These are phyloP conservation scores for Antedon mediterranea DNA, from an alignment of 53 echinoderm and acorn worm genomes.

Conservation along the genomic window DNA sequence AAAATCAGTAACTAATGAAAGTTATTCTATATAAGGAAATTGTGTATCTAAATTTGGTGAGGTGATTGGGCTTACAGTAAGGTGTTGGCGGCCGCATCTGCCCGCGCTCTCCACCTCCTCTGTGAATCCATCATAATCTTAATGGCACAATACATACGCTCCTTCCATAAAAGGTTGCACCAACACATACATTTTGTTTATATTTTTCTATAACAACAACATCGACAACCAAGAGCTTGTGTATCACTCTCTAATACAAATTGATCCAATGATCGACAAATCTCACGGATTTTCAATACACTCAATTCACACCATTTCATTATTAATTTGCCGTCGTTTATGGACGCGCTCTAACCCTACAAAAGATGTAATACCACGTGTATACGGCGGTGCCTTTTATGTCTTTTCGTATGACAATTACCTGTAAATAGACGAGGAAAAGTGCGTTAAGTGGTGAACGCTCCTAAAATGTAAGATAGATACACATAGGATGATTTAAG, in stretches of 20 bases:
- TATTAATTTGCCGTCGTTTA: not conserved
- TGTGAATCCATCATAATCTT: too few species aligned
- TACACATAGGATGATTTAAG: not conserved
- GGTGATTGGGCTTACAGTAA: too few species aligned
- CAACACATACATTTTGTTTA: too few species aligned
- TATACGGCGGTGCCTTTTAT: not conserved
- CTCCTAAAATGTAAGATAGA: not conserved
- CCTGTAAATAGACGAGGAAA: not conserved
- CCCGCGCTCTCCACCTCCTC: too few species aligned
- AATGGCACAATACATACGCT: too few species aligned
- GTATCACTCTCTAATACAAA: not conserved
- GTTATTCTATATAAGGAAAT: too few species aligned
- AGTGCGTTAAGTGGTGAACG: not conserved
- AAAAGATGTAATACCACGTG: not conserved
- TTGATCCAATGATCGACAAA: not conserved
- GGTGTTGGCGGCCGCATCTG: too few species aligned
- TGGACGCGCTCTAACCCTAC: not conserved
- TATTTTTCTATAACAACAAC: not conserved
- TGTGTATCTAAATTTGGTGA: too few species aligned
- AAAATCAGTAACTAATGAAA: too few species aligned
- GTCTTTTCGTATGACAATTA: not conserved
- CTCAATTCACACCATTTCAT: not conserved
- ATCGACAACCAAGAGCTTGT: too few species aligned
- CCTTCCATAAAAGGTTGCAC: too few species aligned
- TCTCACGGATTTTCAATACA: not conserved